Percentiles rank a stretch among this genome's conserved stretches.
Conservation (phyloP, 2,113 vertebrate genomes). For the western clawed frog (Xenopus tropicalis) region DNA sequence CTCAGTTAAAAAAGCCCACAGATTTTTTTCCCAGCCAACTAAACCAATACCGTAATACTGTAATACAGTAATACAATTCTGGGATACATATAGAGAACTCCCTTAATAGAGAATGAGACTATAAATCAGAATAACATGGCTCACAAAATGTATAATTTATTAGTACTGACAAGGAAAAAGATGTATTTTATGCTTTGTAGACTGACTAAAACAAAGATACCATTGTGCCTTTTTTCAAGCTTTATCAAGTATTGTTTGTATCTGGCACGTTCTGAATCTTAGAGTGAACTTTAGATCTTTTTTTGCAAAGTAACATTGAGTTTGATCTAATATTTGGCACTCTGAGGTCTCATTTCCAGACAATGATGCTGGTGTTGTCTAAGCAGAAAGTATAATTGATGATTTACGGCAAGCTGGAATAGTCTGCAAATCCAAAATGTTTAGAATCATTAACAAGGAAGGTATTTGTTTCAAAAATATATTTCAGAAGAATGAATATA, state of each 20-base stretch:
- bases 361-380: constrained; percentile 41
- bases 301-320: constrained; percentile 23
- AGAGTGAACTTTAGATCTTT: constrained; percentile 10
- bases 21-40: no score
- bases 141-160: no score
- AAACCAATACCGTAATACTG: no score
- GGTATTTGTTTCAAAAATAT: no score
- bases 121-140: no score
- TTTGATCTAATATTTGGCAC: constrained; percentile 34
- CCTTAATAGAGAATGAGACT: no score
- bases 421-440: constrained; percentile 19
- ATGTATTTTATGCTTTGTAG: constrained; percentile 42
- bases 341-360: constrained; percentile 35
- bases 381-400: constrained; percentile 33
- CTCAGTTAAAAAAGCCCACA: no score
- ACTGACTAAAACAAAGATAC: constrained; percentile 46
- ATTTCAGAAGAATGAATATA: no score
- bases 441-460: neutral
- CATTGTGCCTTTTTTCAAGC: neutral
- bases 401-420: constrained; percentile 13
- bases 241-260: constrained; percentile 12
- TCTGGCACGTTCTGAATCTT: constrained; percentile 4
- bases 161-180: no score
- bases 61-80: no score
- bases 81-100: no score